These are phyloP conservation scores for Caretta caretta DNA, from an alignment of 2,113 vertebrate species.

Conservation along the genomic window DNA sequence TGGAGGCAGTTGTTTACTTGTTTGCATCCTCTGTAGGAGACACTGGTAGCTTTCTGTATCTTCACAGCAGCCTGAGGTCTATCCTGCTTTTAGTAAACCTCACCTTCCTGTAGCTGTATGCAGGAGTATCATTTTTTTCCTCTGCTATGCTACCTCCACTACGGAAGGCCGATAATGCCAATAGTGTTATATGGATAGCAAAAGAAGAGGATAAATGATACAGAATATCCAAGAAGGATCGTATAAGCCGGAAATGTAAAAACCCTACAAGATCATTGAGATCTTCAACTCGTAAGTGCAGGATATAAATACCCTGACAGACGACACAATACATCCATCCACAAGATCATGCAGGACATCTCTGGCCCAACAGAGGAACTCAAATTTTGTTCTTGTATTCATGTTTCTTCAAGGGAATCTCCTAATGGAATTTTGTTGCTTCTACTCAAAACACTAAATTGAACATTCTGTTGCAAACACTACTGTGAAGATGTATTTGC, in stretches of 20 bases:
- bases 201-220: not conserved
- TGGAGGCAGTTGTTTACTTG: not conserved
- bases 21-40: not conserved
- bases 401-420: not conserved
- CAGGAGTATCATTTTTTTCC: rapidly evolving
- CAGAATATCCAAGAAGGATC: rapidly evolving
- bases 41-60: not conserved
- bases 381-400: not conserved
- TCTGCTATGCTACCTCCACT: not conserved
- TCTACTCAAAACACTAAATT: not conserved
- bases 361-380: not conserved
- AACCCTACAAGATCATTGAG: not conserved
- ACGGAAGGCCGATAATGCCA: not conserved
- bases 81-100: not conserved
- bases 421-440: not conserved
- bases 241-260: not conserved
- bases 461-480: not conserved
- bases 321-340: not conserved
- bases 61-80: not conserved
- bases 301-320: not conserved
- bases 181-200: not conserved
- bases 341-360: not conserved
- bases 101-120: not conserved
- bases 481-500: not conserved
- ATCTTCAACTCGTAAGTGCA: not conserved